A percentile compares a stretch with the other conserved stretches of the same genome.
These are phyloP conservation scores for Camponotus vicinus DNA, from an alignment of 1,140 invertebrate species.

Conservation along the genomic window DNA sequence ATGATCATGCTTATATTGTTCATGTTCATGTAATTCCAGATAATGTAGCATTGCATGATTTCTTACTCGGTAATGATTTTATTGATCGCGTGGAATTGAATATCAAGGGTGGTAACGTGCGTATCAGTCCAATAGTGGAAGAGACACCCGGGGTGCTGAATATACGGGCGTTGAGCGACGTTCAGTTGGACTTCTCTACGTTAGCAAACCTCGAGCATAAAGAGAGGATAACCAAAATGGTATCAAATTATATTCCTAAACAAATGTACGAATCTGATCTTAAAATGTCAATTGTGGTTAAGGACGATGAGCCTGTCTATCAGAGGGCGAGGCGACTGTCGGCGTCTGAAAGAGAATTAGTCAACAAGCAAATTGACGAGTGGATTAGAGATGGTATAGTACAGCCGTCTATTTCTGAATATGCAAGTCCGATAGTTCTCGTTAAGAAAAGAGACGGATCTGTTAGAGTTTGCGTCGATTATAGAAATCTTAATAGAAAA, in stretches of 20 bases:
- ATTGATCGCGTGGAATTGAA: neutral
- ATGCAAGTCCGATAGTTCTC: conserved; percentile 24
- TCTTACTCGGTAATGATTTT: conserved; percentile 13
- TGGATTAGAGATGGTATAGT: conserved; percentile 17
- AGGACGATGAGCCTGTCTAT: conserved; percentile 24
- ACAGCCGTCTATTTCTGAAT: conserved; percentile 10
- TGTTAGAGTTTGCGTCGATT: neutral
- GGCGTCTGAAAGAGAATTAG: neutral
- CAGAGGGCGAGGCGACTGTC: conserved; percentile 11
- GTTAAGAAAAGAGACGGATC: conserved; percentile 37
- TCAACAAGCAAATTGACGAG: conserved; percentile 11
- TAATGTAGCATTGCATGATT: neutral
- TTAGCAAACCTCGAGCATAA: neutral
- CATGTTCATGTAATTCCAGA: neutral
- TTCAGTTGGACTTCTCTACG: neutral
- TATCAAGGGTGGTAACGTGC: neutral
- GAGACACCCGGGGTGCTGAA: neutral
- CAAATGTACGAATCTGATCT: neutral
- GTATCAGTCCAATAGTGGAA: neutral
- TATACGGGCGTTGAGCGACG: neutral
- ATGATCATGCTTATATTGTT: neutral
- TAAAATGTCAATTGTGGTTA: conserved; percentile 21
- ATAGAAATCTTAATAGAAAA: too few relatives aligned
- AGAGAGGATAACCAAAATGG: neutral
- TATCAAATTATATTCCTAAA: neutral